Evolutionary conservation across 2,113 vertebrate species (phyloP).

Genomic region (Archilochus colubris): DNA sequence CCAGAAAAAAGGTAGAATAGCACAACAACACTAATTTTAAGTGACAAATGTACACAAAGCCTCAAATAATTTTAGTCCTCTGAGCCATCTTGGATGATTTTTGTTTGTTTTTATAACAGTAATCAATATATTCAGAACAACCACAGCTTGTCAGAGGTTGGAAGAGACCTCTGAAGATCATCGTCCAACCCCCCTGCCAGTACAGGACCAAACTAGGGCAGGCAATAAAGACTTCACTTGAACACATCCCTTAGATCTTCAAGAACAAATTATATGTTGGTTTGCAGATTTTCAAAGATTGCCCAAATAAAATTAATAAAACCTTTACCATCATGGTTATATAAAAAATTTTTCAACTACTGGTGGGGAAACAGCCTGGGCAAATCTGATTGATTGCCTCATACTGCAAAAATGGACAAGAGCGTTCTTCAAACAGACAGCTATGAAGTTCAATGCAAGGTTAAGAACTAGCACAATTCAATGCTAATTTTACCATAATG

Average conservation of each 20-base stretch:
- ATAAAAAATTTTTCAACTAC: constrained; percentile 33
- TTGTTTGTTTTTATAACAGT: not conserved
- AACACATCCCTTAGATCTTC: constrained; percentile 14
- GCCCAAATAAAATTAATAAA: constrained; percentile 47
- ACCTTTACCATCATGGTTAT: not conserved
- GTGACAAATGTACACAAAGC: not conserved
- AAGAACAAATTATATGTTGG: not conserved
- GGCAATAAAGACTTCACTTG: not conserved
- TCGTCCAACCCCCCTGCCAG: too few species aligned
- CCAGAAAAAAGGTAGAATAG: not conserved
- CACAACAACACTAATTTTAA: not conserved
- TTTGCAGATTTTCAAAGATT: constrained; percentile 42
- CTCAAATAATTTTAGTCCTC: not conserved
- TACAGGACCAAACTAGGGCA: too few species aligned
- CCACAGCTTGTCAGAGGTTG: too few species aligned
- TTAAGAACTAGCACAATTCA: not conserved
- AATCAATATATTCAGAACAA: not conserved
- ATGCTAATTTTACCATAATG: not conserved
- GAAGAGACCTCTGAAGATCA: too few species aligned
- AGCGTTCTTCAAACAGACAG: not conserved
- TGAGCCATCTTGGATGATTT: not conserved
- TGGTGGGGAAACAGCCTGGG: not conserved
- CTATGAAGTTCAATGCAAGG: not conserved
- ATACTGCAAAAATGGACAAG: not conserved
- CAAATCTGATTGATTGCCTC: not conserved